phyloP scores from a whole-genome alignment of 1,140 invertebrate genomes.

The Odontomachus brunneus region DNA sequence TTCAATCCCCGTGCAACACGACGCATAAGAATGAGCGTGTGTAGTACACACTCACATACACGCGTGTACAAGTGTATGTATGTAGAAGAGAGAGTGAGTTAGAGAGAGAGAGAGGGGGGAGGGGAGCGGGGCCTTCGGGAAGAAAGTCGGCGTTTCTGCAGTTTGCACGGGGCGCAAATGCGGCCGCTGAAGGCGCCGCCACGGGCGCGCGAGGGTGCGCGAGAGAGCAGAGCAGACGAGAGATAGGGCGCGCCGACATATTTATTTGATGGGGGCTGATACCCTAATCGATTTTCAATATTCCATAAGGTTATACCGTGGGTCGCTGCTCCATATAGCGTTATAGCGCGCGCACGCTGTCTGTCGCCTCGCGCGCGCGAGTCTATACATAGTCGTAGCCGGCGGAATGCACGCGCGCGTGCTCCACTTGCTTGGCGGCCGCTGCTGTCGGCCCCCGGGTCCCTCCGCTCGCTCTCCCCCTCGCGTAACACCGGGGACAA shows the following conservation, averaged over 20 bases:
- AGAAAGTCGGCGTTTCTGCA: conserved; percentile 25
- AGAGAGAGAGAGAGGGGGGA: too few species aligned
- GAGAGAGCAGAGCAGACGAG: neutral
- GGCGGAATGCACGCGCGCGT: conserved; percentile 49
- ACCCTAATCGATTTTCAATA: conserved; percentile 74
- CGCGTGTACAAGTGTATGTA: too few species aligned
- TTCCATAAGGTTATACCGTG: conserved; percentile 38
- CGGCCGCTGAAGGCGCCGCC: conserved; percentile 12
- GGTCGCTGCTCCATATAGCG: conserved; percentile 14
- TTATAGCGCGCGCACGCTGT: conserved; percentile 1
- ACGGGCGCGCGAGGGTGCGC: conserved; percentile 17
- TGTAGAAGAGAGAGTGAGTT: too few species aligned
- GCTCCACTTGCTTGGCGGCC: neutral
- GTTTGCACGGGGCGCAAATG: conserved; percentile 17
- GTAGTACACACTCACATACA: too few species aligned
- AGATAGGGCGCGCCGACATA: conserved; percentile 64
- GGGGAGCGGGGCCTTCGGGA: neutral
- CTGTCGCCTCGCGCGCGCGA: too few species aligned
- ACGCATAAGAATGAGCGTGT: neutral
- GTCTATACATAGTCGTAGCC: conserved; percentile 43
- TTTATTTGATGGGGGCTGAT: conserved; percentile 68
- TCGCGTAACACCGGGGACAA: conserved; percentile 35
- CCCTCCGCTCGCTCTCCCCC: neutral
- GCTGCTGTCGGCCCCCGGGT: neutral
- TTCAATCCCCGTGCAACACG: conserved; percentile 16